Conservation (phyloP, 2,888 invertebrate genomes). For the Orchestes rusci region DNA sequence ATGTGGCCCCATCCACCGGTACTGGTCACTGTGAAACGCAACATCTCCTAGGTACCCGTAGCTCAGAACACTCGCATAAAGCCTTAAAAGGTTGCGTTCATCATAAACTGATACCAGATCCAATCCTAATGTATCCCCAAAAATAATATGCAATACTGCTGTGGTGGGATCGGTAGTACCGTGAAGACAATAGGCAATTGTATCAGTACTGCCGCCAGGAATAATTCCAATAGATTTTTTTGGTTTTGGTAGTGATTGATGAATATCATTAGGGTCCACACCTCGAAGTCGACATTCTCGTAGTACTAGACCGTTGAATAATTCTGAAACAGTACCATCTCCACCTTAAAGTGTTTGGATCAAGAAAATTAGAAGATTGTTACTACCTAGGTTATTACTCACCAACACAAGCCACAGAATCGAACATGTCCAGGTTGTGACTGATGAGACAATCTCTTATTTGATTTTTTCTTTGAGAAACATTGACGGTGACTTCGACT, state of each 20-base stretch:
- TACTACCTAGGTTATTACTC: conserved; percentile 35
- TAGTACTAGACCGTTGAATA: conserved; percentile 64
- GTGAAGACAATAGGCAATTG: conserved; percentile 69
- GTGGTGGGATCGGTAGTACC: conserved; percentile 75
- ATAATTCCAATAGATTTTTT: conserved; percentile 55
- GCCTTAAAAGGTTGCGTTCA: conserved; percentile 51
- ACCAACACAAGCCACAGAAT: conserved; percentile 73
- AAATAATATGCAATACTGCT: conserved; percentile 72
- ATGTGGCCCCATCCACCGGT: conserved; percentile 80
- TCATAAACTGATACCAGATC: conserved; percentile 70
- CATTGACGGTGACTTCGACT: conserved; percentile 56
- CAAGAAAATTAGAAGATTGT: not conserved
- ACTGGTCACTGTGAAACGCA: conserved; percentile 68
- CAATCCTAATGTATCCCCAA: conserved; percentile 65
- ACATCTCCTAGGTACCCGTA: conserved; percentile 85
- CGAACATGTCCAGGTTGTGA: conserved; percentile 51
- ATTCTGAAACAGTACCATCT: conserved; percentile 79
- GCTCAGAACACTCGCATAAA: conserved; percentile 70
- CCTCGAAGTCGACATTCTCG: conserved; percentile 49
- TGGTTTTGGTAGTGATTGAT: conserved; percentile 46
- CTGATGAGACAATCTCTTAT: conserved; percentile 60
- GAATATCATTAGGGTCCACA: conserved; percentile 49
- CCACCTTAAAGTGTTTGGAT: too few relatives aligned
- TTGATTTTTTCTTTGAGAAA: conserved; percentile 71
- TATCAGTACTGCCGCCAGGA: conserved; percentile 64